Evolutionary conservation across 2,888 invertebrate genomes (phyloP).

Genomic region (Lasius platythorax): DNA sequence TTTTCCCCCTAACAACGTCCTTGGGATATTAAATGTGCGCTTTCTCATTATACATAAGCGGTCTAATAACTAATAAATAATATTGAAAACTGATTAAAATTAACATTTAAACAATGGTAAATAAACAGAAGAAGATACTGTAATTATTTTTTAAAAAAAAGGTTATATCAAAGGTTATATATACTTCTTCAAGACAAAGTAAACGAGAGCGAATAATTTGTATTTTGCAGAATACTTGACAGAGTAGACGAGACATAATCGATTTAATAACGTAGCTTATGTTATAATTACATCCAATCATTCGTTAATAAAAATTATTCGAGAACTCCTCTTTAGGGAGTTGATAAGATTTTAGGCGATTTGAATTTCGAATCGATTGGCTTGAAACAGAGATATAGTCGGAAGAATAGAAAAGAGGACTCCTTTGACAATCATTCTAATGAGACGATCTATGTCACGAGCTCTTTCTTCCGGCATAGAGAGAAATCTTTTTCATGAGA

Average conservation of each 20-base stretch:
- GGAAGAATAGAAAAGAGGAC: not conserved
- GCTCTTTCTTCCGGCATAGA: slow-evolving; percentile 19
- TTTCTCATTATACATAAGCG: not conserved
- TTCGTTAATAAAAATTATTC: not conserved
- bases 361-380: not conserved
- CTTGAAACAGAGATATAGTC: not conserved
- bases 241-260: too few relatives aligned
- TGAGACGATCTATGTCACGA: slow-evolving; percentile 48
- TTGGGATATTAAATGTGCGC: slow-evolving; percentile 3
- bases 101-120: not conserved
- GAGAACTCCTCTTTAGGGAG: not conserved
- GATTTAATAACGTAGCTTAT: slow-evolving; percentile 55
- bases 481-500: slow-evolving; percentile 44
- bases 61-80: not conserved
- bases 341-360: not conserved
- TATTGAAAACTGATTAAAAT: not conserved
- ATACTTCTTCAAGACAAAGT: too few relatives aligned
- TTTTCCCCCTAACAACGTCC: slow-evolving; percentile 18
- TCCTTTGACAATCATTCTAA: slow-evolving; percentile 59
- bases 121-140: not conserved
- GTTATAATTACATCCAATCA: not conserved
- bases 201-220: too few relatives aligned
- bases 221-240: too few relatives aligned
- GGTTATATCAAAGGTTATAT: not conserved
- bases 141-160: not conserved